Base-by-base conservation (phyloP, 2,888 invertebrate genomes). In the Hemistola chrysoprasaria region DNA sequence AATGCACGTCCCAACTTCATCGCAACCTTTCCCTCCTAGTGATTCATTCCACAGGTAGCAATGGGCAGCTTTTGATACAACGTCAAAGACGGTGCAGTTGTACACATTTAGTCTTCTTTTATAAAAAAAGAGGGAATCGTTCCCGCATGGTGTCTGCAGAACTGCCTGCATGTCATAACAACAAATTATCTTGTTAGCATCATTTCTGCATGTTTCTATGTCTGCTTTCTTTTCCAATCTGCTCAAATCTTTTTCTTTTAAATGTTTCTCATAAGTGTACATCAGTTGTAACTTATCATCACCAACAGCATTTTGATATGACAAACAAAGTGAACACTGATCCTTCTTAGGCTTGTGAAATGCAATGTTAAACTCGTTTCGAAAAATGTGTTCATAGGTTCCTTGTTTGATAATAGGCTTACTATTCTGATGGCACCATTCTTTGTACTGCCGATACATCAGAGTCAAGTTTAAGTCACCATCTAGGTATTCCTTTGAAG, bases 21-120 rank as follows among this genome's bases (percentile, higher is more conserved):
- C 40, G 28, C 51, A 48, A 39, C 48, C 48, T 31, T 47, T 50
- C 33, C 44, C 43, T 10, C 46, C 50, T 24, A 48, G 27, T 23
- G 50, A 50, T 8, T 50, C 46, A 34, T 50, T 50, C 50, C 43
- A 50, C 8, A 43, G 26, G 42, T 36, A 47, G 30, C 50, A 50
- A 44, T 43, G 11, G 9, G 37, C 43, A 38, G 35, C 40, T 43
- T 50, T 47, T 43, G 43, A 41, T 41, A 40, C 34, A 39, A 45
- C 28, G 29, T 49, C 26, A 39, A 35, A 43, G 8, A 50, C 35
- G 11, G 41, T 44, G 41, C 48, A 44, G 27, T 51, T 51, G 24
- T 45, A 47, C 16, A 47, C 45, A 45, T 51, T 45, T 3, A 50
- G 28, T 37, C 37, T 28, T 20, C 39, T 38, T 39, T 39, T 41